Evolutionary conservation across 2,888 invertebrate genomes (phyloP).

Genomic region (Sphaerolaimus hirsutus): DNA sequence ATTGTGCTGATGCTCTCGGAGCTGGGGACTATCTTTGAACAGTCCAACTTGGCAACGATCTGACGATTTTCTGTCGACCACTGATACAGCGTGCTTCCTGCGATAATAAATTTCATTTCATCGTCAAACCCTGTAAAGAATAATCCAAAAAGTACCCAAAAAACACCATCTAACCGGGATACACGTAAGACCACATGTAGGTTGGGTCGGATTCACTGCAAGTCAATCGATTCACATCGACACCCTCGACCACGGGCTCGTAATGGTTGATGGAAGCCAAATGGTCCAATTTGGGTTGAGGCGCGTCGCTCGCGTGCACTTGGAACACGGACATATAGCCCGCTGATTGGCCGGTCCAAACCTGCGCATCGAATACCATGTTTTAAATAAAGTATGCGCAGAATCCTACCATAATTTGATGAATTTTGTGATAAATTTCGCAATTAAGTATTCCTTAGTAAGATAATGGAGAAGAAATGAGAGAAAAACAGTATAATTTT

Average conservation of each 20-base stretch:
- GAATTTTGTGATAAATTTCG: too few relatives aligned
- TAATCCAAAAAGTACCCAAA: neutral
- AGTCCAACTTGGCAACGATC: slow-evolving; percentile 55
- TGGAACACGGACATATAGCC: slow-evolving; percentile 55
- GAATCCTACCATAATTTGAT: too few relatives aligned
- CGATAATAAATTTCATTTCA: neutral
- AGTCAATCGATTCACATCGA: slow-evolving; percentile 44
- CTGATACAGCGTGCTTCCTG: slow-evolving; percentile 60
- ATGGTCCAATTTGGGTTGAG: neutral
- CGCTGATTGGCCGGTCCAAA: slow-evolving; percentile 67
- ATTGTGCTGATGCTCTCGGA: slow-evolving; percentile 73
- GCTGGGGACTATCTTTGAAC: slow-evolving; percentile 68
- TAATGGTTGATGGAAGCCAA: slow-evolving; percentile 32
- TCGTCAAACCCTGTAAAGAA: neutral
- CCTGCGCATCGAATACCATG: too few relatives aligned
- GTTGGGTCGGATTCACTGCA: slow-evolving; percentile 29
- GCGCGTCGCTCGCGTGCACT: slow-evolving; percentile 34
- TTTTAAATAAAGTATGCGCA: too few relatives aligned
- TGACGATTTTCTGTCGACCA: slow-evolving; percentile 48
- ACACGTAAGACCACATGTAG: slow-evolving; percentile 46
- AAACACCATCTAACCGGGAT: slow-evolving; percentile 39
- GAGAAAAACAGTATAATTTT: too few relatives aligned
- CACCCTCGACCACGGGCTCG: slow-evolving; percentile 36
- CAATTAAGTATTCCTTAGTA: too few relatives aligned
- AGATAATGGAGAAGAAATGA: too few relatives aligned